Conservation (phyloP, 1,140 invertebrate species). For the Drosophila burlai region DNA sequence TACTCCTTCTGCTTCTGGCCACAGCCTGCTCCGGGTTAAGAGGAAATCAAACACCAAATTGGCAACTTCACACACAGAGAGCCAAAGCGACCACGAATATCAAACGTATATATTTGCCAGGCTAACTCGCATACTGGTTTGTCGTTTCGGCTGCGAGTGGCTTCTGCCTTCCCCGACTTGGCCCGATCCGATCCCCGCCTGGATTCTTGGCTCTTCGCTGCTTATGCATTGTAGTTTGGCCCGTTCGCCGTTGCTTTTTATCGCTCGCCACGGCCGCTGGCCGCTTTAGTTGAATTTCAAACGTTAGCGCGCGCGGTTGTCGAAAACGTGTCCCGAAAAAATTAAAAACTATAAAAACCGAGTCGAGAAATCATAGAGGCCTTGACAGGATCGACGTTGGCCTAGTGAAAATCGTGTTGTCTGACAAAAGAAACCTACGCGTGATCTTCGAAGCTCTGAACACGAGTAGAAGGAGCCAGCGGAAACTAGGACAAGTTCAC, state of each 20-base stretch:
- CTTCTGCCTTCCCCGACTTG: conserved; percentile 65
- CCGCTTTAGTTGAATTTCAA: conserved; percentile 79
- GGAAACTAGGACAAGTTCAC: conserved; percentile 38
- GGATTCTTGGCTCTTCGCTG: conserved; percentile 12
- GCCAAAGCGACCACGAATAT: conserved; percentile 23
- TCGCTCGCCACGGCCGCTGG: conserved; percentile 58
- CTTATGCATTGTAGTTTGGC: conserved; percentile 31
- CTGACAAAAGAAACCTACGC: conserved; percentile 7
- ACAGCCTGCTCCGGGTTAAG: conserved; percentile 33
- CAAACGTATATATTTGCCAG: conserved; percentile 30
- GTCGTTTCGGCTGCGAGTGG: conserved; percentile 66
- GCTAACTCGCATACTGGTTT: conserved; percentile 64
- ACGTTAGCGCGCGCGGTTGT: conserved; percentile 76
- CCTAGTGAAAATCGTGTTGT: conserved; percentile 44
- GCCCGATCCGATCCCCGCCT: conserved; percentile 7
- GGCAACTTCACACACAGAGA: conserved; percentile 56
- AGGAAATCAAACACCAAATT: conserved; percentile 72
- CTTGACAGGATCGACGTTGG: conserved; percentile 13
- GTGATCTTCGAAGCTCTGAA: conserved; percentile 22
- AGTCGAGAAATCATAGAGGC: conserved; percentile 13
- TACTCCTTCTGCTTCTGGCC: conserved; percentile 8
- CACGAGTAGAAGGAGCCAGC: not conserved
- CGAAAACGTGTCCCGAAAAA: conserved; percentile 18
- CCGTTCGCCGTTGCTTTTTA: conserved; percentile 65
- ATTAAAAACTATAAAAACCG: conserved; percentile 8